These are phyloP conservation scores for Anhinga rufa DNA, from an alignment of 2,113 vertebrate species.

Conservation along the genomic window DNA sequence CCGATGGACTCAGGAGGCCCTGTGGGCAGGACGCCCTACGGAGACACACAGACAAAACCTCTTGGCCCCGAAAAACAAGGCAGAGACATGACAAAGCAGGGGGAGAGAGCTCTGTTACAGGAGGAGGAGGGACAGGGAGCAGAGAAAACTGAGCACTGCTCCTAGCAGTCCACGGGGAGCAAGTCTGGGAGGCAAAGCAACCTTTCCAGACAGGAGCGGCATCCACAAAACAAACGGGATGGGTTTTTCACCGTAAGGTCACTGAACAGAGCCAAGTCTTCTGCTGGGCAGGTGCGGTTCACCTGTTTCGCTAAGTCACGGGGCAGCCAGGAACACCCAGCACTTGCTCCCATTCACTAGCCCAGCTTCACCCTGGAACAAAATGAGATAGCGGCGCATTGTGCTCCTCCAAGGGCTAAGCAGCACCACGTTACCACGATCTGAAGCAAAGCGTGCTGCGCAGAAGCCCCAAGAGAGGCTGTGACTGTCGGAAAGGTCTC, in stretches of 20 bases:
- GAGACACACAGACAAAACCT: neutral
- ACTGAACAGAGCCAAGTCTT: neutral
- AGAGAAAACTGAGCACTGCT: too few species aligned
- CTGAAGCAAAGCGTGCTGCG: neutral
- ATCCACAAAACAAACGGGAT: fast-evolving
- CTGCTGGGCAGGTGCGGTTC: neutral
- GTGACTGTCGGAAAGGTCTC: neutral
- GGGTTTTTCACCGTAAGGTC: neutral
- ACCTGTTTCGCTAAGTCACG: too few species aligned
- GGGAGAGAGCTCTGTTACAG: neutral
- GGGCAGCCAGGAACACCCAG: neutral
- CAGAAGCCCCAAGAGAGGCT: neutral
- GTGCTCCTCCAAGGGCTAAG: too few species aligned
- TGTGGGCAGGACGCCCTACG: neutral
- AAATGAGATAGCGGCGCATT: fast-evolving
- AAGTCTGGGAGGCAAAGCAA: neutral
- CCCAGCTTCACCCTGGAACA: neutral
- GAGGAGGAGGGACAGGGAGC: too few species aligned
- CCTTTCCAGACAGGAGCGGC: neutral
- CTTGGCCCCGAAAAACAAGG: neutral
- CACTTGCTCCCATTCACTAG: neutral
- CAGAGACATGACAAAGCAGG: too few species aligned
- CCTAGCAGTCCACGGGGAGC: fast-evolving
- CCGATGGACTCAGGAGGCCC: neutral
- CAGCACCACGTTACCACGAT: fast-evolving